These are phyloP conservation scores for Thelaira solivaga DNA, from an alignment of 2,888 invertebrate genomes.

Conservation along the genomic window DNA sequence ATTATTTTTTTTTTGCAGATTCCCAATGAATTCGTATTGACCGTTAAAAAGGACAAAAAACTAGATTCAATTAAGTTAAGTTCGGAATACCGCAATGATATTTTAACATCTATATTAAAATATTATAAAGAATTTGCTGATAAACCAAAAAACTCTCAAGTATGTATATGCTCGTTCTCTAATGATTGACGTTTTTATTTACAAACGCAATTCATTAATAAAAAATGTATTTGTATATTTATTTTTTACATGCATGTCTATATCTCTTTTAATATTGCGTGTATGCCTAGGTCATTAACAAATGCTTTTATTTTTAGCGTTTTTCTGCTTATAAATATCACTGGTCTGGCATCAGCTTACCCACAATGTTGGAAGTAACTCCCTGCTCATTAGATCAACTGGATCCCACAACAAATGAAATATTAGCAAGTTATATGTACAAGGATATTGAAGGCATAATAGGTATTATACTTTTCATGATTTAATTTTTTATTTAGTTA, in stretches of 20 bases:
- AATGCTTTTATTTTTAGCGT: constrained; percentile 78
- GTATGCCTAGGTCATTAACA: background rate
- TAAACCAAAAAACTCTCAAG: constrained; percentile 87
- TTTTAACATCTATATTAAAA: constrained; percentile 93
- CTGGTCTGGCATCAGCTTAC: constrained; percentile 95
- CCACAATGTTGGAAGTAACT: constrained; percentile 93
- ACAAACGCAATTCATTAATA: constrained; percentile 8
- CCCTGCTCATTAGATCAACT: constrained; percentile 94
- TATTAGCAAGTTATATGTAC: constrained; percentile 89
- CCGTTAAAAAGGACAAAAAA: constrained; percentile 93
- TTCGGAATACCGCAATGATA: constrained; percentile 93
- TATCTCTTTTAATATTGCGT: background rate
- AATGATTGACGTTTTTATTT: background rate
- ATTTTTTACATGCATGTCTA: background rate
- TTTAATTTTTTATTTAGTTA: background rate
- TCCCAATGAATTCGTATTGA: constrained; percentile 85
- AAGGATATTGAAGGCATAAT: constrained; percentile 90
- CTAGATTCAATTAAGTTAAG: constrained; percentile 97
- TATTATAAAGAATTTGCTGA: constrained; percentile 88
- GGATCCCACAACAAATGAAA: constrained; percentile 89
- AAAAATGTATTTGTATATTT: background rate
- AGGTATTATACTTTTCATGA: constrained; percentile 71
- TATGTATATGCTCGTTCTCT: constrained; percentile 79
- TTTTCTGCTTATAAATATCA: constrained; percentile 96
- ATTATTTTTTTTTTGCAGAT: constrained; percentile 72